Percentiles rank a stretch among this genome's conserved stretches.
Evolutionary conservation across 1,140 invertebrate genomes (phyloP).

Genomic region (Caenorhabditis brenneri): DNA sequence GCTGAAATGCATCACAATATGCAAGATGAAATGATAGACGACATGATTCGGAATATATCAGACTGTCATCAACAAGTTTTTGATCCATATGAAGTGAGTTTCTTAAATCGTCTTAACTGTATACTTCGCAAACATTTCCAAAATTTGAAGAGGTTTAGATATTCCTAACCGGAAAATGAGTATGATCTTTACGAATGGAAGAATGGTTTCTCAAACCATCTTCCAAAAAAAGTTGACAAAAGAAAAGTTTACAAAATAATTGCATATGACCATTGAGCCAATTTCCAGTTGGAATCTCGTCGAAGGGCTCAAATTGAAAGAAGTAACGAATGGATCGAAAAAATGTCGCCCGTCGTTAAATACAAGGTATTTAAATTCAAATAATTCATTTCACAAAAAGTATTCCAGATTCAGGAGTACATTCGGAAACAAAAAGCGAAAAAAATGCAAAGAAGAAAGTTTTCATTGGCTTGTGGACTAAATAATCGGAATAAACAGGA

Average conservation of each 20-base stretch:
- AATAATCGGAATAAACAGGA: not conserved
- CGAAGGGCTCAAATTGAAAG: slow-evolving; percentile 6
- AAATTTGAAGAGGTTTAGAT: too few relatives aligned
- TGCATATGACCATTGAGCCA: too few relatives aligned
- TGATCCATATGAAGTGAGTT: slow-evolving; percentile 34
- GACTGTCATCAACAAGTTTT: not conserved
- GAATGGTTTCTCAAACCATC: too few relatives aligned
- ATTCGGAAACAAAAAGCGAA: slow-evolving; percentile 13
- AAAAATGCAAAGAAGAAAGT: slow-evolving; percentile 32
- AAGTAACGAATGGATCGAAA: slow-evolving; percentile 26
- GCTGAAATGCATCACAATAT: not conserved
- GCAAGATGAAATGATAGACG: not conserved
- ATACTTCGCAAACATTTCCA: too few relatives aligned
- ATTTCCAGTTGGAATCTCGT: not conserved
- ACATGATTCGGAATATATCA: not conserved
- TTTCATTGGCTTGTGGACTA: slow-evolving; percentile 7
- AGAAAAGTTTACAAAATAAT: not conserved
- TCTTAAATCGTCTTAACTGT: too few relatives aligned
- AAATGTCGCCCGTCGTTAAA: slow-evolving; percentile 18
- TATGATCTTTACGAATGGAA: too few relatives aligned
- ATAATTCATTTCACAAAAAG: not conserved
- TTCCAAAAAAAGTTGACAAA: too few relatives aligned
- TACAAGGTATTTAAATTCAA: slow-evolving; percentile 1
- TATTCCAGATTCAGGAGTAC: slow-evolving; percentile 43
- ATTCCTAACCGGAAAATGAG: too few relatives aligned